phyloP scores from a whole-genome alignment of 2,888 invertebrate genomes.

The Xylota sylvarum region DNA sequence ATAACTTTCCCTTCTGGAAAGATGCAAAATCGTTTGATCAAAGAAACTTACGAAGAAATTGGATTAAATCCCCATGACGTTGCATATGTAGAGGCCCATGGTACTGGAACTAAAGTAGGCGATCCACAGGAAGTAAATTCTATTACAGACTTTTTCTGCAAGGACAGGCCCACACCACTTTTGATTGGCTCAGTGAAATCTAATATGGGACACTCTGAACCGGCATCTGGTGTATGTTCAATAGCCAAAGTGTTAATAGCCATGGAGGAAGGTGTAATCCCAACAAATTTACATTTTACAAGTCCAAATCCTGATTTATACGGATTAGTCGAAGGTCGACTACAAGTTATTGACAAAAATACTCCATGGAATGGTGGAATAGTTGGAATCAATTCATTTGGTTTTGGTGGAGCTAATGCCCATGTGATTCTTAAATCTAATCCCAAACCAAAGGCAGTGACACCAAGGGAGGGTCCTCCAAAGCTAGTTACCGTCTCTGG shows the following conservation, averaged over 20 bases:
- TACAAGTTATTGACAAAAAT: constrained; percentile 95
- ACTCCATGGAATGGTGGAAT: constrained; percentile 96
- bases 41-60: constrained; percentile 94
- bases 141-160: constrained; percentile 96
- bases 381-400: constrained; percentile 97
- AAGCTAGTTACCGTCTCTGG: constrained; percentile 93
- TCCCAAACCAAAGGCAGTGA: constrained; percentile 88
- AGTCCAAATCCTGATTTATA: constrained; percentile 96
- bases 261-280: constrained; percentile 96
- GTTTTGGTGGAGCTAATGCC: constrained; percentile 99
- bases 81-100: constrained; percentile 98
- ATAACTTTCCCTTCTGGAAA: constrained; percentile 93
- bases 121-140: constrained; percentile 99
- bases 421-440: constrained; percentile 94
- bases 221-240: constrained; percentile 95
- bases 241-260: constrained; percentile 96
- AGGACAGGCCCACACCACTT: constrained; percentile 91
- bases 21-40: constrained; percentile 93
- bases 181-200: constrained; percentile 98
- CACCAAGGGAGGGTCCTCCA: constrained; percentile 87
- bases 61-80: constrained; percentile 93
- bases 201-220: constrained; percentile 99
- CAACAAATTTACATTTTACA: constrained; percentile 95
- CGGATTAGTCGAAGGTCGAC: constrained; percentile 94
- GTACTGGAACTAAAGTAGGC: constrained; percentile 99